Percentiles rank a stretch among this genome's conserved stretches.
Conservation (phyloP, 2,113 vertebrate species). For the Serinus canaria region DNA sequence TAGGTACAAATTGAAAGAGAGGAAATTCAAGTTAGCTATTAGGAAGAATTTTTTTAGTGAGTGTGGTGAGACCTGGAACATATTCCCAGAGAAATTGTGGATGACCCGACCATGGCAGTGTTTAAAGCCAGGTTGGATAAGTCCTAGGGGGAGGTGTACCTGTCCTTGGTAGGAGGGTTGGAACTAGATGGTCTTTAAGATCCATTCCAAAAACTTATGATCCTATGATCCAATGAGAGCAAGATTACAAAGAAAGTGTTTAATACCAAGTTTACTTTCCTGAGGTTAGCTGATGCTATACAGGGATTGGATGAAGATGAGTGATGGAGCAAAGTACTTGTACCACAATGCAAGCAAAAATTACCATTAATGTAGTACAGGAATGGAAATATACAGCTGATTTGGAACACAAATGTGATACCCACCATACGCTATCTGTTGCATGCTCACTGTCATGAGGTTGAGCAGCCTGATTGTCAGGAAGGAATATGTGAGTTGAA, state of each 20-base stretch:
- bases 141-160: not conserved
- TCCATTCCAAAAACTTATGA: not conserved
- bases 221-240: fast-evolving
- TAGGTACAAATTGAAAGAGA: not conserved
- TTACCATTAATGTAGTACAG: not conserved
- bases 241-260: not conserved
- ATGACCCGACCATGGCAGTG: not conserved
- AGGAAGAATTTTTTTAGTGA: not conserved
- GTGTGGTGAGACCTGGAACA: not conserved
- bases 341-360: not conserved
- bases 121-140: not conserved
- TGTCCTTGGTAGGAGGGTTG: not conserved
- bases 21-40: not conserved
- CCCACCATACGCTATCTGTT: not conserved
- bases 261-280: not conserved
- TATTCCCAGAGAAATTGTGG: not conserved
- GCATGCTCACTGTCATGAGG: not conserved
- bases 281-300: not conserved
- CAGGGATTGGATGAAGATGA: not conserved
- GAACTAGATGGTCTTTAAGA: not conserved
- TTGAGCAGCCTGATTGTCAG: not conserved
- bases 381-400: not conserved
- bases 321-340: not conserved
- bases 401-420: not conserved
- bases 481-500: not conserved